A percentile compares a stretch with the other conserved stretches of the same genome.
Conservation (phyloP, 2,888 invertebrate species). For the Cantharis rustica region DNA sequence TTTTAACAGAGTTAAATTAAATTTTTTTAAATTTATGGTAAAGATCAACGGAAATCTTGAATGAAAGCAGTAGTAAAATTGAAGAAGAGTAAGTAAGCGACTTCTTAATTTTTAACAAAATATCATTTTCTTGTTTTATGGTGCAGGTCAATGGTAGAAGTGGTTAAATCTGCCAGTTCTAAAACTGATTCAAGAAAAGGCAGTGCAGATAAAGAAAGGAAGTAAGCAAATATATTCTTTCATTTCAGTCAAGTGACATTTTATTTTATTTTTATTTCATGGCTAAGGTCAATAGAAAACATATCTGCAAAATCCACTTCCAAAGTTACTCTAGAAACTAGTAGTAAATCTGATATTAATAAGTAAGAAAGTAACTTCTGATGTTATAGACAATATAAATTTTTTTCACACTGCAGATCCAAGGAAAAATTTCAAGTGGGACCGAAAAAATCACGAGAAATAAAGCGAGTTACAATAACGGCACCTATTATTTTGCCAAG, state of each 20-base stretch:
- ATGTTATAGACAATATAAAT: not conserved
- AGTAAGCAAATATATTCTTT: not conserved
- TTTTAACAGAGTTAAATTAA: not conserved
- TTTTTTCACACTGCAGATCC: not conserved
- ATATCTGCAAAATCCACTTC: not conserved
- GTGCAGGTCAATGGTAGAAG: not conserved
- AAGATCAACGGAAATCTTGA: not conserved
- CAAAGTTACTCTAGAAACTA: not conserved
- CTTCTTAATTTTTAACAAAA: not conserved
- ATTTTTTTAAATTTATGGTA: not conserved
- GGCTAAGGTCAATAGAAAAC: not conserved
- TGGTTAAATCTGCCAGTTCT: not conserved
- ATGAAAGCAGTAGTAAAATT: not conserved
- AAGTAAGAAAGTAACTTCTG: not conserved
- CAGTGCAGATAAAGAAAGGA: not conserved
- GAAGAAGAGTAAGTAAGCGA: not conserved
- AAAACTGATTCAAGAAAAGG: not conserved
- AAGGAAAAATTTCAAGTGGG: not conserved
- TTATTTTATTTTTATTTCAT: not conserved
- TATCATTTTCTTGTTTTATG: not conserved
- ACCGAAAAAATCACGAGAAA: not conserved
- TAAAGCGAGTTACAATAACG: not conserved
- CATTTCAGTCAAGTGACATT: not conserved
- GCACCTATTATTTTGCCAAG: slow-evolving; percentile 19
- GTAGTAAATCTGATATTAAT: not conserved